phyloP scores from a whole-genome alignment of 2,113 vertebrate species.

The Leptodactylus fuscus region DNA sequence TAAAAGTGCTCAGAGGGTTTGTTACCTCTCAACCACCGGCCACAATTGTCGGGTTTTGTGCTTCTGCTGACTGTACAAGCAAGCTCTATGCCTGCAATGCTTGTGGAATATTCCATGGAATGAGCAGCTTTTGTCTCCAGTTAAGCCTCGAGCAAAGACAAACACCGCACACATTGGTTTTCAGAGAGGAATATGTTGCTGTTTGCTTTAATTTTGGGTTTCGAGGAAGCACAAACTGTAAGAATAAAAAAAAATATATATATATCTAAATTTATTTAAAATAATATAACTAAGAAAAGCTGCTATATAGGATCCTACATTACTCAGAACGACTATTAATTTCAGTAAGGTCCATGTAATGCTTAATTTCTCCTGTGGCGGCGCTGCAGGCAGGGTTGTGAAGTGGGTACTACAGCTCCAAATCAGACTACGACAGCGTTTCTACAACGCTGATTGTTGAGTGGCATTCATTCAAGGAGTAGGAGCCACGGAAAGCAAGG shows the following conservation, averaged over 20 bases:
- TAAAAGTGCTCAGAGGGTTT: background rate
- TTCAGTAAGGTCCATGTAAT: too few species aligned
- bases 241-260: background rate
- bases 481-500: too few species aligned
- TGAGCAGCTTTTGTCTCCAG: constrained; percentile 8
- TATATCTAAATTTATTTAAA: background rate
- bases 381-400: too few species aligned
- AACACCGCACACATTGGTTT: background rate
- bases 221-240: background rate
- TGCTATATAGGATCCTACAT: too few species aligned
- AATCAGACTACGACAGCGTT: too few species aligned
- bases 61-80: constrained; percentile 30
- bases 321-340: too few species aligned
- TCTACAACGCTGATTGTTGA: too few species aligned
- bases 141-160: constrained; percentile 24
- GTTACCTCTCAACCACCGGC: background rate
- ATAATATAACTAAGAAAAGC: too few species aligned
- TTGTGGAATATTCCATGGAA: constrained; percentile 46
- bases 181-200: background rate
- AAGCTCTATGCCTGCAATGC: background rate
- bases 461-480: too few species aligned
- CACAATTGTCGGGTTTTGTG: background rate
- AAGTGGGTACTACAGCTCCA: too few species aligned
- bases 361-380: too few species aligned
- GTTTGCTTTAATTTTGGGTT: background rate